phyloP scores from a whole-genome alignment of 1,140 invertebrate species.

The Papilio machaon region DNA sequence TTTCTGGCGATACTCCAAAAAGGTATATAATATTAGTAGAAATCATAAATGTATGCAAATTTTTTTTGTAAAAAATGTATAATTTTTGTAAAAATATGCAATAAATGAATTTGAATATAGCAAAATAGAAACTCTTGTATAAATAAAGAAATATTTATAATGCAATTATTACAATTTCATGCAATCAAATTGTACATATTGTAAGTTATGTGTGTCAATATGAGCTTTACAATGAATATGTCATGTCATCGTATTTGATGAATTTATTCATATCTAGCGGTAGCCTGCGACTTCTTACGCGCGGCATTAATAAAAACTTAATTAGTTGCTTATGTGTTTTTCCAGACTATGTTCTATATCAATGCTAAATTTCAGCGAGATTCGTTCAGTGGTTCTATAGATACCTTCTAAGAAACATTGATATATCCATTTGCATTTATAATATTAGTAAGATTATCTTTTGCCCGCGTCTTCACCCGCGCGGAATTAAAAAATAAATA shows the following conservation, averaged over 20 bases:
- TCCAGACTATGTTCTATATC: too few relatives aligned
- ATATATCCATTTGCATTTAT: too few relatives aligned
- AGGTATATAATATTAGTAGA: background rate
- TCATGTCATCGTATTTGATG: background rate
- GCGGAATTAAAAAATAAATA: too few relatives aligned
- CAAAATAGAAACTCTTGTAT: background rate
- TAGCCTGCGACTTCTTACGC: too few relatives aligned
- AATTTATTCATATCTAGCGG: background rate
- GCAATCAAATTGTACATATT: background rate
- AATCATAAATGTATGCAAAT: background rate
- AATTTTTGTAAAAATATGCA: too few relatives aligned
- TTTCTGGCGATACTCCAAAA: background rate
- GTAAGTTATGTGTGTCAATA: background rate
- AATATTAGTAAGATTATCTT: too few relatives aligned
- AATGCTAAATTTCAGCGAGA: too few relatives aligned
- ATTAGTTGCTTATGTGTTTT: too few relatives aligned
- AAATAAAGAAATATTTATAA: background rate
- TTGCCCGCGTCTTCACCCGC: too few relatives aligned
- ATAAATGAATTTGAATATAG: background rate
- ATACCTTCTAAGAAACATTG: too few relatives aligned
- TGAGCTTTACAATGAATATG: background rate
- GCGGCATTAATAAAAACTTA: too few relatives aligned
- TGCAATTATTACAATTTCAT: background rate
- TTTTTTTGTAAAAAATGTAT: background rate
- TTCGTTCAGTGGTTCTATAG: too few relatives aligned